phyloP scores from a whole-genome alignment of 2,113 vertebrate genomes.

The Leptocoma aspasia region DNA sequence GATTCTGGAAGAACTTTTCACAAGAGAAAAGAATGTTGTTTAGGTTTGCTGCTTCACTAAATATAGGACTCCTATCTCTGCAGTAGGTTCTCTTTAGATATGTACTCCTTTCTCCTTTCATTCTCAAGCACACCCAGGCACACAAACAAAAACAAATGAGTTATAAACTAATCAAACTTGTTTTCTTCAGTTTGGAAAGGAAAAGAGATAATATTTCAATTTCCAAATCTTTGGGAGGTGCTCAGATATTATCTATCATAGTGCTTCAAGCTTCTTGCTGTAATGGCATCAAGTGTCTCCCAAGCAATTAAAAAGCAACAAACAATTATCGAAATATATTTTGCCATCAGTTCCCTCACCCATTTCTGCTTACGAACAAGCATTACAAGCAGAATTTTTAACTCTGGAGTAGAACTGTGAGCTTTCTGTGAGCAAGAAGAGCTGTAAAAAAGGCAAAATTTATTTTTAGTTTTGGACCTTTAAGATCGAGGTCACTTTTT shows the following conservation, averaged over 20 bases:
- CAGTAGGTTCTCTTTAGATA: not conserved
- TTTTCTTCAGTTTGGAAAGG: constrained; percentile 24
- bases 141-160: constrained; percentile 46
- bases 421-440: not conserved
- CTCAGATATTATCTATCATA: constrained; percentile 47
- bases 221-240: constrained; percentile 61
- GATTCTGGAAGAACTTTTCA: not conserved
- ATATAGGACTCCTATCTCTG: constrained; percentile 11
- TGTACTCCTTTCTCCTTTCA: not conserved
- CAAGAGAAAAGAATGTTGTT: constrained; percentile 43
- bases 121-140: constrained; percentile 18
- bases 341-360: not conserved
- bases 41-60: constrained; percentile 10
- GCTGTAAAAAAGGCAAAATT: not conserved
- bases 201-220: constrained; percentile 51
- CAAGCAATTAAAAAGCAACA: constrained; percentile 12
- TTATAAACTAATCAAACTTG: constrained; percentile 51
- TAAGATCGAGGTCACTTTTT: not conserved
- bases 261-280: not conserved
- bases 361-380: not conserved
- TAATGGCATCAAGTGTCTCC: not conserved
- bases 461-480: constrained; percentile 18
- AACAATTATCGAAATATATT: not conserved
- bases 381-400: not conserved
- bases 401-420: not conserved